phyloP scores from a whole-genome alignment of 2,888 invertebrate genomes.

The Opisthograptis luteolata region DNA sequence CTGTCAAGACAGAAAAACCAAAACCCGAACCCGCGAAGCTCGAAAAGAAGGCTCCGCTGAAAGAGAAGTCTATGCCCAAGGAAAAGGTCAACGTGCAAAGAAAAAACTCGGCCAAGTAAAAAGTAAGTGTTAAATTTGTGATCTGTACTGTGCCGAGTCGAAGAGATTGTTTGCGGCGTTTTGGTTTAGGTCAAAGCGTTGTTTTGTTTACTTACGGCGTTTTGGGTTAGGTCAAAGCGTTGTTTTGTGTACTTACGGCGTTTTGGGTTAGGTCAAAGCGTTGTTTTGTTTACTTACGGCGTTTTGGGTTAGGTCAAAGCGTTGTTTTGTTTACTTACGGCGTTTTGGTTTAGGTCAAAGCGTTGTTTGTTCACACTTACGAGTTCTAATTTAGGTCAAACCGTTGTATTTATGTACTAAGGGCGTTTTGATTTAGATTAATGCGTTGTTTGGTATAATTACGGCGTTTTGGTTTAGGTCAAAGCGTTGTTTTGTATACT shows the following conservation, averaged over 20 bases:
- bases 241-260: too few species aligned
- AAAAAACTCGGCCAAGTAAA: conserved; percentile 71
- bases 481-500: not conserved
- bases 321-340: not conserved
- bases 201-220: too few species aligned
- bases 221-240: too few species aligned
- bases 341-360: not conserved
- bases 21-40: conserved; percentile 30
- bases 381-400: not conserved
- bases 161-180: too few species aligned
- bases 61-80: conserved; percentile 35
- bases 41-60: conserved; percentile 41
- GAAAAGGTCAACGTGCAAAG: conserved; percentile 48
- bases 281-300: not conserved
- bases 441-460: too few species aligned
- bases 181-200: too few species aligned
- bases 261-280: not conserved
- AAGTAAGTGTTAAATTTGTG: not conserved
- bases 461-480: not conserved
- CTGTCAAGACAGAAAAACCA: conserved; percentile 41
- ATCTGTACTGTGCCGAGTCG: not conserved
- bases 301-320: not conserved
- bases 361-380: not conserved
- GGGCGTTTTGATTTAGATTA: not conserved
- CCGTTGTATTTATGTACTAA: not conserved